Percentiles rank a stretch among this genome's conserved stretches.
phyloP scores from a whole-genome alignment of 2,797 vertebrate species.

The Spheniscus humboldti region DNA sequence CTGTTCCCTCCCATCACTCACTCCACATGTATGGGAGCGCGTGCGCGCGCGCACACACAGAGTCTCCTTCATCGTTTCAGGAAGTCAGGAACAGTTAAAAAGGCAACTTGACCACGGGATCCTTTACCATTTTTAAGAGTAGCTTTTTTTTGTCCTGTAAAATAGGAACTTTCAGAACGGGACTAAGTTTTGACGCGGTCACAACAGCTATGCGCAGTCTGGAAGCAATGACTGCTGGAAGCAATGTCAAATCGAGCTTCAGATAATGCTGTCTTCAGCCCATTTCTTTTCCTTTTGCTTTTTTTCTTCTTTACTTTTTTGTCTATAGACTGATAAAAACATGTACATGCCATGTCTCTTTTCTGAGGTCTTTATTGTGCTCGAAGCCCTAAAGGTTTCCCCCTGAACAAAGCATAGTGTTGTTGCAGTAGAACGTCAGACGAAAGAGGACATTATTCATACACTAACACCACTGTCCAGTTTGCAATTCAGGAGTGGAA shows the following conservation, averaged over 20 bases:
- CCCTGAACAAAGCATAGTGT: background rate
- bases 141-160: background rate
- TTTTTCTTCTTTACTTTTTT: background rate
- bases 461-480: background rate
- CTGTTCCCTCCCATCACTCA: background rate
- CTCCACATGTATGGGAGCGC: background rate
- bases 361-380: background rate
- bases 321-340: background rate
- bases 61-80: background rate
- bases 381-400: background rate
- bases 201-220: background rate
- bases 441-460: constrained; percentile 2
- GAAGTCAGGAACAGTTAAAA: background rate
- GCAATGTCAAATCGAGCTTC: background rate
- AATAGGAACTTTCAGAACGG: background rate
- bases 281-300: background rate
- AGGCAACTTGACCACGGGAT: background rate
- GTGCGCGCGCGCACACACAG: accelerated
- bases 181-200: background rate
- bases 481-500: background rate
- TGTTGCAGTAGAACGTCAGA: background rate
- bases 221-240: background rate
- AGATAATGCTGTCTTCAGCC: background rate
- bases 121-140: background rate
- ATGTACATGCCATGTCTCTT: background rate